A percentile compares a stretch with the other conserved stretches of the same genome.
These are phyloP conservation scores for Myioborus miniatus DNA, from an alignment of 2,797 vertebrate species.

Conservation along the genomic window DNA sequence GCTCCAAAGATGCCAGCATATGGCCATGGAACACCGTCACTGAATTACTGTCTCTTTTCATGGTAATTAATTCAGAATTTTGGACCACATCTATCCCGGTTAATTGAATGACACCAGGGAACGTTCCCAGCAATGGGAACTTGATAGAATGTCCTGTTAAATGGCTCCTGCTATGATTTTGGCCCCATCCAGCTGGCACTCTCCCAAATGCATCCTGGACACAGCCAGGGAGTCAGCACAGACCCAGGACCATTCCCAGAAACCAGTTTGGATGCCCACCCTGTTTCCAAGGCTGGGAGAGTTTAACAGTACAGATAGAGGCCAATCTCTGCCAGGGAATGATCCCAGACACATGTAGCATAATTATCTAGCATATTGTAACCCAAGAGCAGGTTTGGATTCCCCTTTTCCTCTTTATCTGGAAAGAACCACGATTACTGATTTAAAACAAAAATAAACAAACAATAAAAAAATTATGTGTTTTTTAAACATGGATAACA, in stretches of 20 bases:
- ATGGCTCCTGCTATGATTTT: conserved; percentile 8
- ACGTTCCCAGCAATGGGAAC: not conserved
- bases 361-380: not conserved
- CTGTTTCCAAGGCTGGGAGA: not conserved
- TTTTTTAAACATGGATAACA: not conserved
- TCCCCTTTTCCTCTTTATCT: not conserved
- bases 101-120: conserved; percentile 28
- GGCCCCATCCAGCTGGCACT: not conserved
- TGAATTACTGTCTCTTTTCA: conserved; percentile 32
- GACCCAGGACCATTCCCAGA: not conserved
- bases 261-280: not conserved
- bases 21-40: not conserved
- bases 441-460: not conserved
- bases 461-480: rapidly evolving
- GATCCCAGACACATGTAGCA: not conserved
- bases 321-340: not conserved
- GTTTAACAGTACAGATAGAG: not conserved
- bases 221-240: not conserved
- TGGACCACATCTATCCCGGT: not conserved
- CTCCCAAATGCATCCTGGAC: not conserved
- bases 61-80: conserved; percentile 31
- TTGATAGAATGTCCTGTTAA: conserved; percentile 2
- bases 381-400: not conserved
- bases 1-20: conserved; percentile 5
- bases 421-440: rapidly evolving